Base-by-base conservation (phyloP, 2,888 invertebrate genomes). In the Zootermopsis nevadensis region DNA sequence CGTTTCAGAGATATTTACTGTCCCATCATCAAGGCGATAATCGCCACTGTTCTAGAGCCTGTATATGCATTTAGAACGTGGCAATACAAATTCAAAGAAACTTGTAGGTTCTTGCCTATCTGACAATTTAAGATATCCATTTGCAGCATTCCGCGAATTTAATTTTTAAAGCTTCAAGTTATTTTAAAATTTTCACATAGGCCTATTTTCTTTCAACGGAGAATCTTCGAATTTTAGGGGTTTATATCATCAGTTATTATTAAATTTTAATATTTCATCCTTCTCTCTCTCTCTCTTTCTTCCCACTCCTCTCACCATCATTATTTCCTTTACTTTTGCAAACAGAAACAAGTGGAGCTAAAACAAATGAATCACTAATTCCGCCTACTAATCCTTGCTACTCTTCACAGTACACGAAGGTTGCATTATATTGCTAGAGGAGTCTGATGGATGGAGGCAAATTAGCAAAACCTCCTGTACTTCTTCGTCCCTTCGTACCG, bases 311-410 rank as follows among this genome's bases (percentile, higher is more conserved):
- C 76, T 35, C 74, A 55, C 60, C 83, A 27, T 79, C 80, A 83
- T 79, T 82, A 82, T 80, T 84, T 82, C 48, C 82, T 69, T 72
- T 85, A 80, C 76, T 88, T 87, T 77, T 87, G 88, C 88, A 89
- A 87, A 88, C 84, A 86, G 87, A 85, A 87, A 87, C 85, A 87
- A 86, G 55, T 86, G 86, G 48, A 55, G 83, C 77, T 85, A 85
- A 83, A 83, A 83, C 83, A 85, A 85, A 85, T 83, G 85, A 83
- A 85, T 83, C 77, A 76, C 83, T 85, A 85, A 85, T 85, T 83
- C 83, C 83, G 42, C 48, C 84, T 83, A 80, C 82, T 84, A 84
- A 84, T 84, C 84, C 83, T 38, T 76, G 80, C 66, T 33, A 66
- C 79, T 67, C 80, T 82, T 74, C 80, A 80, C 80, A 24, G 53